A percentile compares a stretch with the other conserved stretches of the same genome.
Conservation (phyloP, 2,888 invertebrate genomes). For the Cheilosia soror region DNA sequence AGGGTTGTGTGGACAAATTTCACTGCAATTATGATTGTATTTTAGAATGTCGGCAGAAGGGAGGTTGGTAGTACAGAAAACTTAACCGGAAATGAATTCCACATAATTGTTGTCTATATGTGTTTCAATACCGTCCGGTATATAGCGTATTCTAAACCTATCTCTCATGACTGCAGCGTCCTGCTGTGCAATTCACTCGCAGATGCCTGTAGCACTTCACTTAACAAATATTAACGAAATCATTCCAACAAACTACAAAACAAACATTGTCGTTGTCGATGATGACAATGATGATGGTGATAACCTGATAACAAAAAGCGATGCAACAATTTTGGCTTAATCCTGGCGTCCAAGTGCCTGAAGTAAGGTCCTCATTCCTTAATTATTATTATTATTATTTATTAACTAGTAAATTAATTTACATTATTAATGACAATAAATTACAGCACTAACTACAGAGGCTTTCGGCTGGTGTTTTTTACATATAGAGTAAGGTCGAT, state of each 20-base stretch:
- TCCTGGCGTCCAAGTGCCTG: slow-evolving; percentile 39
- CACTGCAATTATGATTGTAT: slow-evolving; percentile 30
- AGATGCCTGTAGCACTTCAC: slow-evolving; percentile 60
- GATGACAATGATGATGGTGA: slow-evolving; percentile 28
- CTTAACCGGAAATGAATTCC: slow-evolving; percentile 21
- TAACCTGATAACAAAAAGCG: slow-evolving; percentile 18
- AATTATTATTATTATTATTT: slow-evolving; percentile 10
- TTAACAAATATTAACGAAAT: slow-evolving; percentile 67
- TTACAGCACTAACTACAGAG: no score
- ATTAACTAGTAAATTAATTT: neutral
- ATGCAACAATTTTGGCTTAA: slow-evolving; percentile 50
- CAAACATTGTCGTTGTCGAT: slow-evolving; percentile 30
- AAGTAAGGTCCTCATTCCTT: slow-evolving; percentile 53
- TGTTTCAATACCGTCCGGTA: slow-evolving; percentile 35
- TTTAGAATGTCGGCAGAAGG: neutral
- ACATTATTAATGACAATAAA: no score
- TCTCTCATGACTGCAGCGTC: slow-evolving; percentile 3
- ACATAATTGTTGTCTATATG: slow-evolving; percentile 53
- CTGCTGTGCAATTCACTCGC: slow-evolving; percentile 27
- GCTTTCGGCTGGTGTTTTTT: no score
- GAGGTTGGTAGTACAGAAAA: slow-evolving; percentile 14
- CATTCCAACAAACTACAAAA: slow-evolving; percentile 66
- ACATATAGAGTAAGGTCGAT: no score
- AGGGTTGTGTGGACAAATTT: slow-evolving; percentile 10
- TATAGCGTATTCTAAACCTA: neutral